Evolutionary conservation across 1,140 invertebrate genomes (phyloP), one percentile per base, ranked within the genome.

Genomic region (Magallana ariakensis): DNA sequence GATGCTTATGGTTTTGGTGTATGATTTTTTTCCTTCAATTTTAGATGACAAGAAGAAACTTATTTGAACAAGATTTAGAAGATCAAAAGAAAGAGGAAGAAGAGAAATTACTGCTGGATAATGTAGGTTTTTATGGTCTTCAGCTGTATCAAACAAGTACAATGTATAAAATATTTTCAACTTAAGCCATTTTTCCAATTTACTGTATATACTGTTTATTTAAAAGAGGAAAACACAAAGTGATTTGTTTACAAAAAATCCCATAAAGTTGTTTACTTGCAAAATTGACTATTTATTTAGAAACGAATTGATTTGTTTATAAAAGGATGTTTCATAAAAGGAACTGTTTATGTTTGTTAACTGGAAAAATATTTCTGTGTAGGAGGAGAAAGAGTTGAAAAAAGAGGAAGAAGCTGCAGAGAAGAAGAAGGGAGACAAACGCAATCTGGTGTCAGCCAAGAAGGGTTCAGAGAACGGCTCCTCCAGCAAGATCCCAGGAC

Each of bases 21-120:
- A 11, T 22, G 9, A 9, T 70, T 1, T 11, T 10, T 82, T 82
- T 75, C 10, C 19, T 83, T 26, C 84, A 15, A 60, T 89, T 88
- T 8, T 80, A 92, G 91, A 82, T 91, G 56, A 89, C 88, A 84
- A 87, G 90, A 75, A 86, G 91, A 57, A 90, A 88, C 9, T 85
- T 88, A 70, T 89, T 91, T 91, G 93, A 93, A 85, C 92, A 94
- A 86, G 92, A 93, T 85, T 85, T 91, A 57, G 91, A 89, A 16
- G 93, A 94, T 85, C 90, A 92, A 84, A 88, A 87, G 56, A 94
- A 93, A 62, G 93, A 94, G 86, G 91, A 92, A n/a, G 92, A 94
- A 54, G 93, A 94, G 87, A 92, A 91, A 86, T 55, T 85, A 33
- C 88, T 94, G n/a, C 87, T 94, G 86, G 91, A 91, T 86, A n/a